Evolutionary conservation across 2,113 vertebrate species (phyloP), one percentile per base, ranked within the genome.

Genomic region (Marmota flaviventris): DNA sequence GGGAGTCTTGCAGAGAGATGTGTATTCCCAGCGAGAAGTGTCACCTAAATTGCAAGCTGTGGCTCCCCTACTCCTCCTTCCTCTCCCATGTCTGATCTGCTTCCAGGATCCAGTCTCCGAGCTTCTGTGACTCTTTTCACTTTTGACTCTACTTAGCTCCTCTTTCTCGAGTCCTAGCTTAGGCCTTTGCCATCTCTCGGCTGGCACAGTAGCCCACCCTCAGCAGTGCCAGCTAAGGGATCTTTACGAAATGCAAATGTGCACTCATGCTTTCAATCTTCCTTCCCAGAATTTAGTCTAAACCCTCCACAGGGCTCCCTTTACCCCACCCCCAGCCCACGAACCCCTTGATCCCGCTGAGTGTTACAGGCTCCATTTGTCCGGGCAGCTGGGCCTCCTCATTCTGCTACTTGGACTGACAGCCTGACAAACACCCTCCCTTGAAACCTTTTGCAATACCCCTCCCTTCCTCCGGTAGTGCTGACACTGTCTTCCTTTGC

Each of bases 1-100:
- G 11, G 45, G 56, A 56, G 63, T 3, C 39, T 37, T 29, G 29
- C 2, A 25, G 53, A 76, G 61, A 58, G 79, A 22, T 53, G 29
- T 37, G 9, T 0, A 29, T 27, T 79, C 27, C 16, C 22, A 1
- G 0, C 0, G 1, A 3, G 24, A 51, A n/a, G n/a, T 24, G 4
- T n/a, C 29, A 25, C 39, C 51, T 37, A 8, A 25, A 17, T 45
- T 34, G 29, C 39, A 37, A 45, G 67, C 34, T 37, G 51, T 24
- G 86, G 42, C 10, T 39, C 37, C 39, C 56, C 12, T 65, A 24
- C 58, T 37, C 34, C 14, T 17, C 34, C 14, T 17, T 34, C 48
- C 1, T 45, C 8, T 27, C 8, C 5, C 2, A 25, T 5, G 5
- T n/a, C 70, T n/a, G 13, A 51, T 11, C 69, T 67, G 13, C 20